Percentiles rank a stretch among this genome's conserved stretches.
Evolutionary conservation across 2,797 vertebrate genomes (phyloP).

Genomic region (Syngnathus acus): DNA sequence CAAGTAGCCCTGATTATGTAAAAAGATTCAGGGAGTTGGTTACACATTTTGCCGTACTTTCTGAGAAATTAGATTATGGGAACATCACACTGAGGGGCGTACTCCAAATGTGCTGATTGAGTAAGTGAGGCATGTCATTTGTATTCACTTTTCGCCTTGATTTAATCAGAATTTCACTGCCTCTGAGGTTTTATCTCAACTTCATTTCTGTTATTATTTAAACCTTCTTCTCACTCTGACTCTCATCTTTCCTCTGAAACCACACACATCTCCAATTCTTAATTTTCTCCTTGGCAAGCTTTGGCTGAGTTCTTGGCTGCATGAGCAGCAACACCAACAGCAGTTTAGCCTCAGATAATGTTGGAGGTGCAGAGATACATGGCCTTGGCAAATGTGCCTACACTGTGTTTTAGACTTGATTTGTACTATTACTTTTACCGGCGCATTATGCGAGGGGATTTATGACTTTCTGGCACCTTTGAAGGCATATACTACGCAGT

Average conservation of each 20-base stretch:
- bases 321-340: constrained; percentile 39
- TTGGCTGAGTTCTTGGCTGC: neutral
- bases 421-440: neutral
- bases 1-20: constrained; percentile 62
- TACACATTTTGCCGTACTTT: constrained; percentile 43
- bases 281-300: too few species aligned
- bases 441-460: neutral
- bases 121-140: constrained; percentile 19
- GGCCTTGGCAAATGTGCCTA: neutral
- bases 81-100: constrained; percentile 24
- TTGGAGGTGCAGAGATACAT: constrained; percentile 21
- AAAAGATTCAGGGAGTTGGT: constrained; percentile 43
- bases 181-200: constrained; percentile 8
- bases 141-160: neutral
- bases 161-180: neutral
- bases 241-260: constrained; percentile 7
- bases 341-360: constrained; percentile 25
- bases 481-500: neutral
- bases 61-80: constrained; percentile 35
- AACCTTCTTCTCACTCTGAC: constrained; percentile 12
- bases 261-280: neutral
- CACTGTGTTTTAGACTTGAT: neutral
- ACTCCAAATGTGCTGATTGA: constrained; percentile 20
- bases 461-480: neutral
- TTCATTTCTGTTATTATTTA: constrained; percentile 9